Percentiles rank a stretch among this genome's conserved stretches.
These are phyloP conservation scores for Mirza zaza DNA, from an alignment of 2,113 vertebrate genomes.

Conservation along the genomic window DNA sequence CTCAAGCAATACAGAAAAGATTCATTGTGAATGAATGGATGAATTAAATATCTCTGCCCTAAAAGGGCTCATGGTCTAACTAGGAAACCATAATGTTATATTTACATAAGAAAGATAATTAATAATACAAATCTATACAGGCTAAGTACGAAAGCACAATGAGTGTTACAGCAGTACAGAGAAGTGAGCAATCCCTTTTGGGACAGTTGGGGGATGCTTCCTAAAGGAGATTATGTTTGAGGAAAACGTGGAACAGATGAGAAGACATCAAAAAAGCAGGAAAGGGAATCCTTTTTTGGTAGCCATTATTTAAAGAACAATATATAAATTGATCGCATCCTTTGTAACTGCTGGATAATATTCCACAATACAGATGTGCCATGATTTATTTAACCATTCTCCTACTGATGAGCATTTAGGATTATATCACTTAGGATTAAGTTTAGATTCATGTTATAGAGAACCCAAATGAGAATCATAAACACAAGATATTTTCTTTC, in stretches of 20 bases:
- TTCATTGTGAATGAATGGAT: slow-evolving; percentile 8
- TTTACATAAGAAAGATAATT: slow-evolving; percentile 19
- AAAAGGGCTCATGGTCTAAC: not conserved
- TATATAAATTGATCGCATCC: not conserved
- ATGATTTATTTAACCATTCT: not conserved
- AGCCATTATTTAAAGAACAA: slow-evolving; percentile 18
- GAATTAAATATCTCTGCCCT: not conserved
- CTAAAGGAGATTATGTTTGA: slow-evolving; percentile 3
- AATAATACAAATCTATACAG: not conserved
- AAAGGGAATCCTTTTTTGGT: not conserved
- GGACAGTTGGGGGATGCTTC: not conserved
- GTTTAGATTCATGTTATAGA: not conserved
- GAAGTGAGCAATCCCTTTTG: not conserved
- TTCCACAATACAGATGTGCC: not conserved
- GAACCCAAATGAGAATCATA: not conserved
- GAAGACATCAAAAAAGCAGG: not conserved
- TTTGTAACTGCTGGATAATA: not conserved
- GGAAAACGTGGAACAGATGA: not conserved
- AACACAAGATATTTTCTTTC: slow-evolving; percentile 16
- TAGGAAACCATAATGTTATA: slow-evolving; percentile 1
- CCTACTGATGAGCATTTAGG: not conserved
- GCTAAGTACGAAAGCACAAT: not conserved
- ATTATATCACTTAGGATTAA: slow-evolving; percentile 16
- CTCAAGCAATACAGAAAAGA: slow-evolving; percentile 31
- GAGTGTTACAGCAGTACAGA: not conserved